phyloP scores from a whole-genome alignment of 2,888 invertebrate genomes.

The Rhogogaster chlorosoma region DNA sequence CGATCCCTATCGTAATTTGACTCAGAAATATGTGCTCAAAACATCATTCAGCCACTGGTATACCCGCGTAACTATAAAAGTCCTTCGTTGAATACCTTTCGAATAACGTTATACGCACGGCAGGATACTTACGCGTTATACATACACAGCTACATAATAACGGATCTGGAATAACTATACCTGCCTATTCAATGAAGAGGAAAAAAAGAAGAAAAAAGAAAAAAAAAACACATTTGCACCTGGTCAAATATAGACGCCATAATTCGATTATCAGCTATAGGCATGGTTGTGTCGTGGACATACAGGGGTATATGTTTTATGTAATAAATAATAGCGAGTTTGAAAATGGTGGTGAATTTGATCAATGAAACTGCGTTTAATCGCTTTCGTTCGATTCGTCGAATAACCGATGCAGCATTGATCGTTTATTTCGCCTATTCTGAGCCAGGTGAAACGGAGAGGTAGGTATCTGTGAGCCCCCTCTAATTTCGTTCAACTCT shows the following conservation, averaged over 20 bases:
- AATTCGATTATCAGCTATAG: not conserved
- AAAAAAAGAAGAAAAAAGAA: not conserved
- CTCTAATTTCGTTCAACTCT: constrained; percentile 31
- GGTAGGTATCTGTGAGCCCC: constrained; percentile 62
- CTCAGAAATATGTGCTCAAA: not conserved
- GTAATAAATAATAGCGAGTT: not conserved
- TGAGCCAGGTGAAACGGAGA: constrained; percentile 16
- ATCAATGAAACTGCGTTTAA: not conserved
- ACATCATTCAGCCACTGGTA: not conserved
- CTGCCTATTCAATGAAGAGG: not conserved
- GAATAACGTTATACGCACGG: not conserved
- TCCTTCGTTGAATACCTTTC: not conserved
- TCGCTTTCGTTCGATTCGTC: not conserved
- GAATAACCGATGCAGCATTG: not conserved
- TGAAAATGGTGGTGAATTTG: not conserved
- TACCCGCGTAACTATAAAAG: not conserved
- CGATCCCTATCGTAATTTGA: not conserved
- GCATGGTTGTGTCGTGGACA: not conserved
- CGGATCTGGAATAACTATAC: not conserved
- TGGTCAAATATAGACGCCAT: constrained; percentile 30
- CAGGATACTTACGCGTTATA: not conserved
- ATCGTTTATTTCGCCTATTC: not conserved
- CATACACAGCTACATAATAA: not conserved
- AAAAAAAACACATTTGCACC: not conserved
- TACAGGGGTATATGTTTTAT: not conserved